A percentile compares a stretch with the other conserved stretches of the same genome.
These are phyloP conservation scores for Myiotriccus ornatus DNA, from an alignment of 2,797 vertebrate species.

Conservation along the genomic window DNA sequence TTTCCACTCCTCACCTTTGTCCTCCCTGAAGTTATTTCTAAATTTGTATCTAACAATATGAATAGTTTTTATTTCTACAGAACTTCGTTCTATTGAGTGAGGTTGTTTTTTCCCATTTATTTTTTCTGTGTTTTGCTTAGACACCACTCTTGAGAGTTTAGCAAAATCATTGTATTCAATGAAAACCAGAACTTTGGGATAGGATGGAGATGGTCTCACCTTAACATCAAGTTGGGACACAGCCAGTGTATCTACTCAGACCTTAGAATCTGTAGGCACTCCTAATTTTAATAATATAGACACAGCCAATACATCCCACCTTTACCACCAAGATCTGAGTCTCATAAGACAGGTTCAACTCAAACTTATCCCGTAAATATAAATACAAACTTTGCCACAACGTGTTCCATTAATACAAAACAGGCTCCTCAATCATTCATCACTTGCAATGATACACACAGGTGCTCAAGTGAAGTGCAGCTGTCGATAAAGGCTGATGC, in stretches of 20 bases:
- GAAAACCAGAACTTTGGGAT: background rate
- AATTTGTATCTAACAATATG: background rate
- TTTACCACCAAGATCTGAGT: background rate
- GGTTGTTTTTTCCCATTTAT: background rate
- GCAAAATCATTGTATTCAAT: background rate
- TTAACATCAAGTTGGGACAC: background rate
- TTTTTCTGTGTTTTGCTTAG: background rate
- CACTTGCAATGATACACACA: constrained; percentile 60
- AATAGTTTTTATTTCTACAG: background rate
- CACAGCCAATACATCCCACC: background rate
- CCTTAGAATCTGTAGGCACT: background rate
- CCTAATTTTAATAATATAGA: background rate
- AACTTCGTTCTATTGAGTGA: background rate
- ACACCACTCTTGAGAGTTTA: rapidly evolving
- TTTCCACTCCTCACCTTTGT: background rate
- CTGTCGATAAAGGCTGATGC: constrained; percentile 33
- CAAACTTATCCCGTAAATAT: background rate
- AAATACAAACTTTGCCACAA: constrained; percentile 38
- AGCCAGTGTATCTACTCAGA: background rate
- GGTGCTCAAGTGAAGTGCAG: constrained; percentile 43
- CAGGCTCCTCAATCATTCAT: constrained; percentile 47
- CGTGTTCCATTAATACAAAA: constrained; percentile 36
- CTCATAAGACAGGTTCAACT: background rate
- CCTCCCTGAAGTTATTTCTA: background rate
- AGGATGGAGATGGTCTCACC: background rate